Evolutionary conservation across 2,888 invertebrate species (phyloP), one percentile per base, ranked within the genome.

Genomic region (Thalpophila matura): DNA sequence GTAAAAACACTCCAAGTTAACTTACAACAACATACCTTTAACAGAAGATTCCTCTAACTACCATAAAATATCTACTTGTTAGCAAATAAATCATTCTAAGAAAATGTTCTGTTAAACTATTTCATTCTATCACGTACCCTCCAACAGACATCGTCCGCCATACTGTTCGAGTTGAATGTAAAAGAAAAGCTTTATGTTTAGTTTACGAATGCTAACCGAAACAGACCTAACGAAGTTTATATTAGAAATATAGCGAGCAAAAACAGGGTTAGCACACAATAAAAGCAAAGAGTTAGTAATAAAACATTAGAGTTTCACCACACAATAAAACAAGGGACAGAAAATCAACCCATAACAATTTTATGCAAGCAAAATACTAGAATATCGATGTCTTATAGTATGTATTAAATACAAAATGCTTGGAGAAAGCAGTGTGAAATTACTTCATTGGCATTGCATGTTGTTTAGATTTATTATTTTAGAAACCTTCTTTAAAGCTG

Each of bases 211-310:
- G 33, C 33, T 53, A 51, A 51, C 35, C 42, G 33, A 16, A 47
- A 42, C 12, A 24, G 26, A 47, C 22, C 49, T 71, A 70, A 56
- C 27, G 38, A 54, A 70, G 45, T 46, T 58, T 57, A 55, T 47
- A 51, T 64, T 65, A 65, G 54, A 46, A 47, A 47, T 46, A 51
- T 51, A 55, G 47, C 20, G 47, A 54, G 37, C 22, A 46, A 45
- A 50, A 60, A 57, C 58, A 60, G 59, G 46, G 54, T 65, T 54
- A 47, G 47, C 47, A 9, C 35, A 55, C 59, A 53, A 71, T 31
- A 26, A 4, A 22, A 43, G 49, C 65, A 71, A 70, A 56, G 55
- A 71, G 51, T 65, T 59, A 22, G 12, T 40, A 31, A 40, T 65
- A 51, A 51, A 71, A 51, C 29, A 51, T 12, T n/a, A 20, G 12